Evolutionary conservation across 2,888 invertebrate genomes (phyloP), one percentile per base, ranked within the genome.

Genomic region (Heliothis peltigera): DNA sequence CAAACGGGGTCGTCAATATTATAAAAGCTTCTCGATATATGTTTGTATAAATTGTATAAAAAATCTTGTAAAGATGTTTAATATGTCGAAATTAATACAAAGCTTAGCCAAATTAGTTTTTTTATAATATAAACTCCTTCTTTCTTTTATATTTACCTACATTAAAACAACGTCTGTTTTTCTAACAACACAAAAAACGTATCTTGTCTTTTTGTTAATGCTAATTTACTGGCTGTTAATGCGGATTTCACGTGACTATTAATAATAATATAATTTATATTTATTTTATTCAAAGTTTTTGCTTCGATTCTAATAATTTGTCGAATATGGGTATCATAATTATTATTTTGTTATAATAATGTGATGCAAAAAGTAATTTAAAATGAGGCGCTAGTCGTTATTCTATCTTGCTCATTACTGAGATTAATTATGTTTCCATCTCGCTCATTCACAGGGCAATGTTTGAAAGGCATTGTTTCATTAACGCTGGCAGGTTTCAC

Each of bases 171-270:
- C 17, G 8, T 32, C 44, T 22, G 21, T 42, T 64, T 54, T 61
- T 19, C 7, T 15, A 22, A 18, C 8, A 12, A 4, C 21, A 43
- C 17, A 58, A 47, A 58, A 54, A 52, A 28, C 15, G 46, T n/a
- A n/a, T 2, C 51, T 6, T 8, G 8, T 19, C 0, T 35, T 47
- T 60, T 60, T 56, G 52, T 53, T 17, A 4, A 35, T 19, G 25
- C 46, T 19, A 43, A 52, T 75, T 69, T 75, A 69, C 19, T 15
- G 17, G 1, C 47, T 25, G 55, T 21, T 75, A 69, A 70, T 75
- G 55, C 17, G 32, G 55, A 48, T 56, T 53, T 70, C 39, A 62
- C 62, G 75, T 70, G 70, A 70, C 63, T 70, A n/a, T 52, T 61
- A 55, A 55, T 75, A 48, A 43, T 69, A 25, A 39, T 59, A 47